Evolutionary conservation across 2,888 invertebrate species (phyloP).

Genomic region (Nematopogon swammerdamellus): DNA sequence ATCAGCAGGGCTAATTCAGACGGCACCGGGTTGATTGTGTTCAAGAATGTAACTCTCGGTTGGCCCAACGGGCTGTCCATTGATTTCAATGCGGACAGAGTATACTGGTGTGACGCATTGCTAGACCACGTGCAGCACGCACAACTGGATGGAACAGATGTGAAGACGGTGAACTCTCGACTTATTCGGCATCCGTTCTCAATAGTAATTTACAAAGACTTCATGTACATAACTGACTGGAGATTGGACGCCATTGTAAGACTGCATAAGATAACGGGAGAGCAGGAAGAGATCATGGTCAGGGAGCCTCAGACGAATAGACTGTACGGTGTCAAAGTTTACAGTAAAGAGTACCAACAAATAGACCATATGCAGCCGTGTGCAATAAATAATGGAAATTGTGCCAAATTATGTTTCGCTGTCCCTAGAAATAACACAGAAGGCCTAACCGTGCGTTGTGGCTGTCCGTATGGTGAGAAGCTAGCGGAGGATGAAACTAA

Average conservation of each 20-base stretch:
- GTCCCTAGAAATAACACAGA: conserved; percentile 63
- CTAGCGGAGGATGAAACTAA: conserved; percentile 65
- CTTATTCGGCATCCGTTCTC: conserved; percentile 89
- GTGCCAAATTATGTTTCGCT: conserved; percentile 94
- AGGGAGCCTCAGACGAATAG: conserved; percentile 88
- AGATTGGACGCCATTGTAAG: conserved; percentile 90
- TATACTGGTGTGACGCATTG: conserved; percentile 97
- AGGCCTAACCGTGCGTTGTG: conserved; percentile 68
- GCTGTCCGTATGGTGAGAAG: conserved; percentile 91
- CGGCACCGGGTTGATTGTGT: conserved; percentile 81
- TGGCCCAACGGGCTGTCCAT: conserved; percentile 98
- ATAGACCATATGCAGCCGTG: conserved; percentile 78
- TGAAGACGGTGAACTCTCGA: conserved; percentile 83
- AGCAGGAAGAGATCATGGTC: conserved; percentile 81
- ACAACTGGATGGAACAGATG: conserved; percentile 85
- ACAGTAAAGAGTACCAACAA: conserved; percentile 71
- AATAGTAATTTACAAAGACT: conserved; percentile 84
- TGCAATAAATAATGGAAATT: conserved; percentile 79
- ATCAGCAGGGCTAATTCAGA: conserved; percentile 92
- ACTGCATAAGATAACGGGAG: conserved; percentile 84
- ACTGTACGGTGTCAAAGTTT: conserved; percentile 88
- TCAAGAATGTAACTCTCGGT: conserved; percentile 86
- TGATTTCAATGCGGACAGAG: conserved; percentile 80
- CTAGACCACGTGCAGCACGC: conserved; percentile 95
- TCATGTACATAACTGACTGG: conserved; percentile 98